Evolutionary conservation across 2,113 vertebrate species (phyloP).

Genomic region (Myanophis thanlyinensis): DNA sequence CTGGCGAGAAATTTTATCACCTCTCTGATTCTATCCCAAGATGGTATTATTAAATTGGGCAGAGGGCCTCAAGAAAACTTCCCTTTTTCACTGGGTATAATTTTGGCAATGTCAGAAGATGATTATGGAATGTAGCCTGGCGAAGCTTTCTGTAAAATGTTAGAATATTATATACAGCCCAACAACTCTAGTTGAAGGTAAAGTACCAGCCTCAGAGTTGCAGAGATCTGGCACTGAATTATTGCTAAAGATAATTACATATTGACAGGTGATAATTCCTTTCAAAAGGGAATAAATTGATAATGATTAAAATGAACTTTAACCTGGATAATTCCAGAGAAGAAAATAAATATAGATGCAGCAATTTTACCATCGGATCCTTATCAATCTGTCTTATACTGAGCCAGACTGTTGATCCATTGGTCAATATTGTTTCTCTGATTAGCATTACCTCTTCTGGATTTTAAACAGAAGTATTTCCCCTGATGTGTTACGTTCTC

Average conservation of each 20-base stretch:
- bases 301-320: not conserved
- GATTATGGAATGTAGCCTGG: not conserved
- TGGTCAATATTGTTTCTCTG: not conserved
- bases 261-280: not conserved
- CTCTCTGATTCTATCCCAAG: not conserved
- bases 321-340: not conserved
- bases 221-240: not conserved
- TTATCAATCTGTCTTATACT: not conserved
- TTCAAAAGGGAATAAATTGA: not conserved
- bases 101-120: not conserved
- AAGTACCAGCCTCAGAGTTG: not conserved
- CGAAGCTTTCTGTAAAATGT: not conserved
- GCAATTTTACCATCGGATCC: not conserved
- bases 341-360: not conserved
- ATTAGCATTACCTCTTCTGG: not conserved
- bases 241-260: not conserved
- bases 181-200: fast-evolving
- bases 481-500: not conserved
- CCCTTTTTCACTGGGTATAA: constrained; percentile 4
- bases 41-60: constrained; percentile 40
- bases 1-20: constrained; percentile 15
- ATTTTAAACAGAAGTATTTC: not conserved
- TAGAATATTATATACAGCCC: constrained; percentile 47
- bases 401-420: not conserved
- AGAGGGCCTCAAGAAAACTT: constrained; percentile 9